These are phyloP conservation scores for Lutraria lutraria DNA, from an alignment of 2,888 invertebrate genomes.

Conservation along the genomic window DNA sequence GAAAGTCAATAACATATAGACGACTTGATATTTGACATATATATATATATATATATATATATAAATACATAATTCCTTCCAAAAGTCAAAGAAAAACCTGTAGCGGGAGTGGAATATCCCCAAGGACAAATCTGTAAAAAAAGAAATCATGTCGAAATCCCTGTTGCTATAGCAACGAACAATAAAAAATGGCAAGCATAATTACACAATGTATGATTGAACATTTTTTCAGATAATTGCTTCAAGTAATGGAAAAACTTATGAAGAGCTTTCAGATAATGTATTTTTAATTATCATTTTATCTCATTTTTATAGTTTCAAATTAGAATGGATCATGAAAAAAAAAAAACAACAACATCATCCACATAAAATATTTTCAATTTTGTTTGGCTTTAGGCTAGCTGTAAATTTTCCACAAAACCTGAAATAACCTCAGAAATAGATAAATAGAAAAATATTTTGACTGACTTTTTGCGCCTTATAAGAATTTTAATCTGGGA, in stretches of 20 bases:
- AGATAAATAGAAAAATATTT: too few relatives aligned
- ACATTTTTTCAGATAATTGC: neutral
- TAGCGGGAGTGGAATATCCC: conserved; percentile 24
- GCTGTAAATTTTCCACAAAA: too few relatives aligned
- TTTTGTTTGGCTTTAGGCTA: too few relatives aligned
- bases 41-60: conserved; percentile 5
- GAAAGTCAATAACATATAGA: neutral
- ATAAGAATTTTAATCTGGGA: too few relatives aligned
- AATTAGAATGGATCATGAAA: neutral
- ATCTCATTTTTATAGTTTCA: neutral
- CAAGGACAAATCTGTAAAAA: conserved; percentile 61
- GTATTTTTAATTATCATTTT: neutral
- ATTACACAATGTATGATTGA: neutral
- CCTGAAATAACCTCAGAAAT: too few relatives aligned
- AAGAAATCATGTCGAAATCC: conserved; percentile 59
- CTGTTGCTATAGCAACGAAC: conserved; percentile 54
- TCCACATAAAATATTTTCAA: too few relatives aligned
- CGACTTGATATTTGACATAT: neutral
- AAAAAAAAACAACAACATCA: too few relatives aligned
- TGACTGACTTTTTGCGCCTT: too few relatives aligned
- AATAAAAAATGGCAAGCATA: conserved; percentile 18
- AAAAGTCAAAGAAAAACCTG: conserved; percentile 40
- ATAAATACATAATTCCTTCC: conserved; percentile 36
- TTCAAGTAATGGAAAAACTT: neutral
- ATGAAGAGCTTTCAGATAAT: conserved; percentile 7